Conservation (phyloP, 2,888 invertebrate genomes). For the Hoplodrina ambigua region DNA sequence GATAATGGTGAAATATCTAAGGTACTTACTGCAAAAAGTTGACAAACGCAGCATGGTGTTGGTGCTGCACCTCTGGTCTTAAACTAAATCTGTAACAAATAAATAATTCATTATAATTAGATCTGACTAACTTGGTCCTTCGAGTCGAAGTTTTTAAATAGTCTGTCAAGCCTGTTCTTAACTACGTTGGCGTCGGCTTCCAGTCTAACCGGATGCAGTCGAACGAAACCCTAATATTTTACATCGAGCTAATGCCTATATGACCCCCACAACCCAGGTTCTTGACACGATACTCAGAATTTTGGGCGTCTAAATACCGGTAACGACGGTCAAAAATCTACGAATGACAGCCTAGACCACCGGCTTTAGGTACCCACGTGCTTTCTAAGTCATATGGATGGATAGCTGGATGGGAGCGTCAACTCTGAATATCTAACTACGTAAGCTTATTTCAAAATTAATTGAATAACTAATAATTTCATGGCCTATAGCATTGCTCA, state of each 20-base stretch:
- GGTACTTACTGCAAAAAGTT: conserved; percentile 86
- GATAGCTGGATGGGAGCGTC: background rate
- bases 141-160: background rate
- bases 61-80: conserved; percentile 79
- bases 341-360: too few species aligned
- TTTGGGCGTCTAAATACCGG: too few species aligned
- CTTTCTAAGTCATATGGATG: background rate
- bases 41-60: conserved; percentile 88
- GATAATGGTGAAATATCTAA: too few species aligned
- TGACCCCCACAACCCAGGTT: too few species aligned
- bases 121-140: background rate
- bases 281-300: too few species aligned
- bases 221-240: too few species aligned
- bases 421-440: background rate
- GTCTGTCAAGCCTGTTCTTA: too few species aligned
- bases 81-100: conserved; percentile 83
- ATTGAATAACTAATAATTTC: conserved; percentile 14
- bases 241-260: too few species aligned
- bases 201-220: too few species aligned
- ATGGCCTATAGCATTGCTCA: conserved; percentile 1
- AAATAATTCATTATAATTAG: background rate
- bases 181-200: too few species aligned
- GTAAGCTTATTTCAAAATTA: conserved; percentile 8
- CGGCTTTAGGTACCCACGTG: too few species aligned
- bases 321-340: too few species aligned